phyloP scores from a whole-genome alignment of 2,888 invertebrate genomes.

The Thera britannica region DNA sequence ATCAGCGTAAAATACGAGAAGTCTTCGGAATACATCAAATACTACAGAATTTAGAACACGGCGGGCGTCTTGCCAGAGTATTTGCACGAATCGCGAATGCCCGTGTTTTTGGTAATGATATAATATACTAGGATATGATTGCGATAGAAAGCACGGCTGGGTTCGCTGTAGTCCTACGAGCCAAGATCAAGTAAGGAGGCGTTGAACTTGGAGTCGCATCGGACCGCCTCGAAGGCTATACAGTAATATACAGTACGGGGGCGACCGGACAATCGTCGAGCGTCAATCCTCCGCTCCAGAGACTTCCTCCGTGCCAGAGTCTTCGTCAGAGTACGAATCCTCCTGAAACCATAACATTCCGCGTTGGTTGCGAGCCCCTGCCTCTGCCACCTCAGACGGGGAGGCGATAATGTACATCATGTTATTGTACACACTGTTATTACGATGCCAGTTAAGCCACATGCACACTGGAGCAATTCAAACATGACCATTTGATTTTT shows the following conservation, averaged over 20 bases:
- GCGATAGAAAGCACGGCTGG: conserved; percentile 51
- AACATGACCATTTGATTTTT: no score
- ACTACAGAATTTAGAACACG: conserved; percentile 67
- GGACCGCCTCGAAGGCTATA: conserved; percentile 51
- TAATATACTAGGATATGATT: conserved; percentile 59
- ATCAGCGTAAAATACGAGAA: conserved; percentile 56
- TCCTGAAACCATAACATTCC: conserved; percentile 80
- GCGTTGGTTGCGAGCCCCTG: conserved; percentile 65
- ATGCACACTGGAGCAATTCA: no score
- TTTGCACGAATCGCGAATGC: conserved; percentile 56
- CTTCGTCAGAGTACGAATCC: conserved; percentile 81
- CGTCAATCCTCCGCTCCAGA: conserved; percentile 79
- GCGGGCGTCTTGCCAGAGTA: conserved; percentile 51
- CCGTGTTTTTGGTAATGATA: conserved; percentile 53
- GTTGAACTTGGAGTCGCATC: conserved; percentile 43
- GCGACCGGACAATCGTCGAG: conserved; percentile 53
- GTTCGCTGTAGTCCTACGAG: conserved; percentile 43
- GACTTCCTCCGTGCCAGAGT: conserved; percentile 80
- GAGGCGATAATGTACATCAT: no score
- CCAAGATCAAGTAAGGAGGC: conserved; percentile 30
- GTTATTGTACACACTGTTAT: no score
- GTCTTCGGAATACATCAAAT: conserved; percentile 52
- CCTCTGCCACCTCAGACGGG: conserved; percentile 27
- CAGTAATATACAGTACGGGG: conserved; percentile 53
- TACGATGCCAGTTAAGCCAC: no score